Base-by-base conservation (phyloP, 2,113 vertebrate genomes). In the Xiphorhynchus elegans region DNA sequence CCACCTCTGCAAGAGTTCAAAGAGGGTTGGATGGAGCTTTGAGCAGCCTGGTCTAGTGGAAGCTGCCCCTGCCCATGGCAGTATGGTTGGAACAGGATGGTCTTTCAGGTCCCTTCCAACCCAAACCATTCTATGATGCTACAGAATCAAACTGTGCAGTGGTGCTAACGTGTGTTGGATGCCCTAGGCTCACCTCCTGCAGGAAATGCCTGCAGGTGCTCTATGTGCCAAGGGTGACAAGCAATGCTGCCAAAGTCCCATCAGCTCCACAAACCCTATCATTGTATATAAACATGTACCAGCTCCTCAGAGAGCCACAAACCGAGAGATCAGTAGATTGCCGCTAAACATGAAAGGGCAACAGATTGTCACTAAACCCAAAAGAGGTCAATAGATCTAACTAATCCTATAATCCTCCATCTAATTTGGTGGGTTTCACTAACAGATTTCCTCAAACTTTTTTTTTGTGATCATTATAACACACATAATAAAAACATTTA, bases 261-360 rank as follows among this genome's bases (percentile, higher is more conserved):
- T 44, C 23, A 73, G 33, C 28, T 62, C n/a, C 58, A 26, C 10
- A 15, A n/a, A 42, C 8, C 24, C 59, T 14, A 16, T 31, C 17
- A 11, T 35, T 13, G 8, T 23, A 39, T 1, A 1, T 13, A 40
- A 58, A 47, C 3, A 5, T 8, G 6, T 47, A n/a, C 39, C 63
- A 53, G 19, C 39, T 49, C 13, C 29, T 58, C n/a, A 47, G 53
- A 35, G 35, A 77, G 14, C 33, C 55, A 35, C 18, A 69, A 72
- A 64, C 31, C 10, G 17, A 56, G 37, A 28, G 12, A 55, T 60
- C 17, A 4, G 11, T 40, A 53, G 26, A 26, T 37, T 75, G 12
- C 24, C 62, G 37, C 20, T 52, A 33, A 53, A 80, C 85, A 76
- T 46, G 5, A 72, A 95, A 80, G 13, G 13, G 6, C 29, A 72